Percentiles rank a stretch among this genome's conserved stretches.
Conservation (phyloP, 2,113 vertebrate genomes). For the Cyanoramphus novaezelandiae region DNA sequence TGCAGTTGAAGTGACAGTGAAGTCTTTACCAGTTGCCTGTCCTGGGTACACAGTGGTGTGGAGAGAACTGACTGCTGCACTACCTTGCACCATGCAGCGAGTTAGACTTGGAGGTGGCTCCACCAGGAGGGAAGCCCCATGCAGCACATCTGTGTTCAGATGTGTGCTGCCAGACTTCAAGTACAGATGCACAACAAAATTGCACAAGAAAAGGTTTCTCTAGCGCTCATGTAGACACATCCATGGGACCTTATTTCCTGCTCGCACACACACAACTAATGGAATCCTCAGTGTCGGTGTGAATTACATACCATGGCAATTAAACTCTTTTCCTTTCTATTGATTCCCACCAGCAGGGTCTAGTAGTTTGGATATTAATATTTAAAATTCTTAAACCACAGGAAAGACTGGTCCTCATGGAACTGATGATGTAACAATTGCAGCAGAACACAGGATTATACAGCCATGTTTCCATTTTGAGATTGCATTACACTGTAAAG, state of each 20-base stretch:
- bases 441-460: neutral
- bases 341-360: neutral
- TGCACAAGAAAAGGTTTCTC: neutral
- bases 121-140: neutral
- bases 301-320: fast-evolving
- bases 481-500: neutral
- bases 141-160: neutral
- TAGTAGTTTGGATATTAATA: neutral
- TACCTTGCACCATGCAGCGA: fast-evolving
- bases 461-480: neutral
- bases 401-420: neutral
- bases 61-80: neutral
- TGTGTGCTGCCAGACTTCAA: neutral
- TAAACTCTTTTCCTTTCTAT: neutral
- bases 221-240: neutral
- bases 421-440: neutral
- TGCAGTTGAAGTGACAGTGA: neutral
- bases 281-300: neutral
- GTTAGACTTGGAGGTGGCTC: neutral
- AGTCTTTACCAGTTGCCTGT: fast-evolving
- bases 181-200: neutral
- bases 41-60: neutral
- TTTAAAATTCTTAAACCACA: neutral
- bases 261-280: neutral
- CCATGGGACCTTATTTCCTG: neutral